phyloP scores from a whole-genome alignment of 2,113 vertebrate species.

The Zosterops pallidus region DNA sequence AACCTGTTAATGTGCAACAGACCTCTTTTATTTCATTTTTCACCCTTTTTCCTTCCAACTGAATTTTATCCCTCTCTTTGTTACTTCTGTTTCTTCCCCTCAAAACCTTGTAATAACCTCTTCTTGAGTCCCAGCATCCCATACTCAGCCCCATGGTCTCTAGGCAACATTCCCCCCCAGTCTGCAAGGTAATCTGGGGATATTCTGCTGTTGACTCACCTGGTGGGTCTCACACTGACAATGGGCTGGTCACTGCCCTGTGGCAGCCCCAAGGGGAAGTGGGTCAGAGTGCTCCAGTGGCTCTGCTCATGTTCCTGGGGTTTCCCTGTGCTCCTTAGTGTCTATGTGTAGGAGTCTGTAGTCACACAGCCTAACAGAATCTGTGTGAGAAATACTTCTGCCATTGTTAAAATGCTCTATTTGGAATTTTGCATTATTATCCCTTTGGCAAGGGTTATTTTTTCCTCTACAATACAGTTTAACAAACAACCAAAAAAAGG shows the following conservation, averaged over 20 bases:
- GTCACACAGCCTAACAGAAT: not conserved
- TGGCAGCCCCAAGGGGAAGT: not conserved
- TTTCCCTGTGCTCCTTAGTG: not conserved
- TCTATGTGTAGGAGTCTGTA: not conserved
- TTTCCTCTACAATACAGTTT: not conserved
- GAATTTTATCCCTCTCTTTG: not conserved
- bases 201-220: not conserved
- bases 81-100: not conserved
- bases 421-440: not conserved
- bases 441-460: not conserved
- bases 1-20: not conserved
- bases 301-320: not conserved
- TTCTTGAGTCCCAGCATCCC: not conserved
- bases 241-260: not conserved
- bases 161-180: not conserved
- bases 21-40: not conserved
- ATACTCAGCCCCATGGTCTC: not conserved
- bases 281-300: not conserved
- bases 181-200: too few species aligned
- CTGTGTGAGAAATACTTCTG: not conserved
- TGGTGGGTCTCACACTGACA: not conserved
- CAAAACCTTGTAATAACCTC: not conserved
- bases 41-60: not conserved
- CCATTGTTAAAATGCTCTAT: not conserved
- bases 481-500: not conserved